Base-by-base conservation (phyloP, 2,113 vertebrate species). In the Anolis sagrei region DNA sequence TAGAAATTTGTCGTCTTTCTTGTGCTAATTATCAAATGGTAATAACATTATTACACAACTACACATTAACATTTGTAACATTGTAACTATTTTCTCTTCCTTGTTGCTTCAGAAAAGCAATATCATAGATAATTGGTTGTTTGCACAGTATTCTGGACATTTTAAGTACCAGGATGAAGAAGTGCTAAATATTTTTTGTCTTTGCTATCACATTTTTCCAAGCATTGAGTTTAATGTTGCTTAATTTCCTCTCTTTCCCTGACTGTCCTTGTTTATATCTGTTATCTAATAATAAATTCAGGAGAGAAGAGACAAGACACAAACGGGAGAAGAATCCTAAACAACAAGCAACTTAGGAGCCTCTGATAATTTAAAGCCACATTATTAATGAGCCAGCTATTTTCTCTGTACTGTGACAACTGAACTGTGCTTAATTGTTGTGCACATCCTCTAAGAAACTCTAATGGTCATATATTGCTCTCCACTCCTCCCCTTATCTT, bases 51-150 rank as follows among this genome's bases (percentile, higher is more conserved):
- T 87, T 64, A 25, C 19, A 18, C 64, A 79, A 66, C 74, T 62
- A 29, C 34, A 84, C 64, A 84, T 88, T 90, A 82, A 7, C 1
- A 9, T 86, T 79, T 7, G 85, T 78, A 90, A 61, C 5, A 51
- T 85, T 90, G 39, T 85, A 87, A 27, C 77, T 88, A 0, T 66
- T 91, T 69, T 87, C 58, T 87, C 11, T 79, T 85, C 34, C 29
- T 92, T 87, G 88, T 90, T 90, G 87, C 23, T 79, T 29, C 61
- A 88, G 54, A 93, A 93, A 89, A 76, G 54, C 90, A 29, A 69
- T 21, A 34, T 87, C 89, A 91, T 83, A 1, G 1, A 89, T 91
- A 93, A 92, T 78, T 93, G 89, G 92, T 66, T 86, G 76, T 61
- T 89, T 39, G 62, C 70, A 62, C 70, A 86, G 14, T 32, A 79